Evolutionary conservation across 2,113 vertebrate genomes (phyloP).

Genomic region (Rhynchopsitta pachyrhyncha): DNA sequence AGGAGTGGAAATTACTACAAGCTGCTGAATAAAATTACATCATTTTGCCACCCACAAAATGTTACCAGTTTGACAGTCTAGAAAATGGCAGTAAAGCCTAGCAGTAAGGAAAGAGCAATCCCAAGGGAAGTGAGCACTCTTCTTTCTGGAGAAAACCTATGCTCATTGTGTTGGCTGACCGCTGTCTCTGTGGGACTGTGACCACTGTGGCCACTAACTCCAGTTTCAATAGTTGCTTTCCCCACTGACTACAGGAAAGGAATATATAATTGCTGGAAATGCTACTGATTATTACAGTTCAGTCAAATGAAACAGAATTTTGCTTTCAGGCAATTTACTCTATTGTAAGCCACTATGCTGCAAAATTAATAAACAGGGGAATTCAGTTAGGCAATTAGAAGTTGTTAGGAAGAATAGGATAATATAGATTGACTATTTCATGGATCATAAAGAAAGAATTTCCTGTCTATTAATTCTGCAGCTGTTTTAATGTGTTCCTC

Average conservation of each 20-base stretch:
- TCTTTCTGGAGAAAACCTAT: not conserved
- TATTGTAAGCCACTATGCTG: not conserved
- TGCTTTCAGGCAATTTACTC: not conserved
- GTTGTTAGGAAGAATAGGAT: slow-evolving; percentile 10
- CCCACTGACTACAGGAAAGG: not conserved
- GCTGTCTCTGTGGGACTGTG: not conserved
- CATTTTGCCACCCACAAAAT: slow-evolving; percentile 73
- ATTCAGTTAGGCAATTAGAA: not conserved
- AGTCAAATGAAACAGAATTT: not conserved
- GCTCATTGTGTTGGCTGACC: not conserved
- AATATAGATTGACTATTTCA: slow-evolving; percentile 3
- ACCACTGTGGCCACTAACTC: not conserved
- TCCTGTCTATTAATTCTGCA: slow-evolving; percentile 45
- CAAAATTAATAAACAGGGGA: not conserved
- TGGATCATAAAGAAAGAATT: slow-evolving; percentile 47
- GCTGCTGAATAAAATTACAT: slow-evolving; percentile 68
- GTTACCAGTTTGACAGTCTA: slow-evolving; percentile 17
- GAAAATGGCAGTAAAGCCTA: slow-evolving; percentile 13
- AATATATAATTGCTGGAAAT: not conserved
- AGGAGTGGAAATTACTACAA: slow-evolving; percentile 74
- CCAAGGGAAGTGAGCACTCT: not conserved
- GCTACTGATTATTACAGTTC: not conserved
- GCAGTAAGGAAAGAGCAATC: not conserved
- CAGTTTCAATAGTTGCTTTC: not conserved
- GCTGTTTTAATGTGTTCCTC: slow-evolving; percentile 34